A percentile compares a stretch with the other conserved stretches of the same genome.
phyloP scores from a whole-genome alignment of 2,888 invertebrate genomes.

The Hoplodrina blanda region DNA sequence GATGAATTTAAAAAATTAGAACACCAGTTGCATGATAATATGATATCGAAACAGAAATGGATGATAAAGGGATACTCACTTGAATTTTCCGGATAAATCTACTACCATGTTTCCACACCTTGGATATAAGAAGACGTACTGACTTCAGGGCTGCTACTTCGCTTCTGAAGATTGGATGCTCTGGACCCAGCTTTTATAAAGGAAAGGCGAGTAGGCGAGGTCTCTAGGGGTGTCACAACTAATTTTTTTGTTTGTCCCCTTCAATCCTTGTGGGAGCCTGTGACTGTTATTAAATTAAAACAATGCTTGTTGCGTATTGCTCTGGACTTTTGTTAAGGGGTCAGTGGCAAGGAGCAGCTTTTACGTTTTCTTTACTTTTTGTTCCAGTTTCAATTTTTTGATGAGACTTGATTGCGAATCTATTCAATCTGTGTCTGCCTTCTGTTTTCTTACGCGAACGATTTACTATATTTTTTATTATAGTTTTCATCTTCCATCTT shows the following conservation, averaged over 20 bases:
- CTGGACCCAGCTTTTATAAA: constrained; percentile 79
- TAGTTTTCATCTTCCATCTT: too few species aligned
- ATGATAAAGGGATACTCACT: constrained; percentile 41
- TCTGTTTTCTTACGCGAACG: neutral
- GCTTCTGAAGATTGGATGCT: constrained; percentile 66
- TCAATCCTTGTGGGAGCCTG: constrained; percentile 70
- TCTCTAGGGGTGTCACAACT: constrained; percentile 82
- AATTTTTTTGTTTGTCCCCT: constrained; percentile 78
- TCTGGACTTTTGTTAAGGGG: constrained; percentile 76
- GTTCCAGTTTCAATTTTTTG: neutral
- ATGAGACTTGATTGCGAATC: neutral
- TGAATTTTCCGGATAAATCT: constrained; percentile 45
- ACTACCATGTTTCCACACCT: constrained; percentile 61
- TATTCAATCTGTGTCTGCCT: neutral
- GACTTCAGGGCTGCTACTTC: constrained; percentile 56
- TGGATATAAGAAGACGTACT: constrained; percentile 41
- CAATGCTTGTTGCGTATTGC: constrained; percentile 81
- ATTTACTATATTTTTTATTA: too few species aligned
- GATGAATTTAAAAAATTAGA: too few species aligned
- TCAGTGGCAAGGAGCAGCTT: constrained; percentile 18
- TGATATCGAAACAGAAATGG: too few species aligned
- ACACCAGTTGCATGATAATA: too few species aligned
- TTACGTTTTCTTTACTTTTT: neutral
- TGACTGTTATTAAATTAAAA: constrained; percentile 89
- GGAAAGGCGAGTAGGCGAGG: constrained; percentile 68